Percentiles rank a stretch among this genome's conserved stretches.
These are phyloP conservation scores for Armadillidium nasatum DNA, from an alignment of 1,140 invertebrate genomes.

Conservation along the genomic window DNA sequence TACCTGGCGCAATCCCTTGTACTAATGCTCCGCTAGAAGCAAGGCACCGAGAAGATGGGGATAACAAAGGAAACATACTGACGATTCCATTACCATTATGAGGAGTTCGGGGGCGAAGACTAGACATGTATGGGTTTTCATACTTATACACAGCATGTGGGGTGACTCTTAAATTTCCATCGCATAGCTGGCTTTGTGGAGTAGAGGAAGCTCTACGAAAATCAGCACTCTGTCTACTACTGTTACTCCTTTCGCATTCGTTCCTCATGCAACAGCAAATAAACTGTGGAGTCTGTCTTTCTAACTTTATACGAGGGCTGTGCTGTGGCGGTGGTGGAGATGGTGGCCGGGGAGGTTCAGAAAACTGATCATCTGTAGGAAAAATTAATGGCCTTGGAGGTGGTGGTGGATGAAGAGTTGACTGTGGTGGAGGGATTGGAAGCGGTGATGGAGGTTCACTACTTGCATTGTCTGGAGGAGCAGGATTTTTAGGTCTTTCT, in stretches of 20 bases:
- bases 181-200: conserved; percentile 19
- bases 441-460: conserved; percentile 20
- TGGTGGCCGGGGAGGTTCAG: conserved; percentile 35
- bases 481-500: conserved; percentile 43
- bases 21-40: conserved; percentile 16
- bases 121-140: conserved; percentile 36
- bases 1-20: not conserved
- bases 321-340: conserved; percentile 39
- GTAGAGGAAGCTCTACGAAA: conserved; percentile 29
- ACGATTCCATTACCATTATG: conserved; percentile 1
- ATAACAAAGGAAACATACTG: not conserved
- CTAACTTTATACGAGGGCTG: conserved; percentile 40
- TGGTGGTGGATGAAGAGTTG: conserved; percentile 24
- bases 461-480: conserved; percentile 33
- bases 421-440: conserved; percentile 28
- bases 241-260: conserved; percentile 37
- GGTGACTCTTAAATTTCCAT: not conserved
- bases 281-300: conserved; percentile 39
- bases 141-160: conserved; percentile 29
- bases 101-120: conserved; percentile 30
- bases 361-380: conserved; percentile 33
- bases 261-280: conserved; percentile 43
- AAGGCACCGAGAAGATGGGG: conserved; percentile 19
- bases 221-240: conserved; percentile 35
- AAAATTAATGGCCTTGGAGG: conserved; percentile 40